Evolutionary conservation across 2,113 vertebrate species (phyloP).

Genomic region (Aplodontia rufa): DNA sequence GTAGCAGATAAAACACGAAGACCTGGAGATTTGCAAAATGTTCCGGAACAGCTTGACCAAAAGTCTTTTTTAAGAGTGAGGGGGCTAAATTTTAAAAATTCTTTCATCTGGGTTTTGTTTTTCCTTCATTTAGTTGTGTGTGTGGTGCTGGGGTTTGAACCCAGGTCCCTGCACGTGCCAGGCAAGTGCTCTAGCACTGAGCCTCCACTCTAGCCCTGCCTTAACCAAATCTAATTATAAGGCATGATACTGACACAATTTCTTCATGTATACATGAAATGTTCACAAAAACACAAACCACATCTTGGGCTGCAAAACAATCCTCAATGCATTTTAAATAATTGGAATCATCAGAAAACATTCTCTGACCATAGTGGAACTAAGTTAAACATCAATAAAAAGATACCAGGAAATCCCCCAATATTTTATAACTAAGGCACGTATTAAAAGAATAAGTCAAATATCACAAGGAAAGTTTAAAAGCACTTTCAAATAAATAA

Average conservation of each 20-base stretch:
- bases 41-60: not conserved
- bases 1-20: not conserved
- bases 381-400: constrained; percentile 1
- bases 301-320: not conserved
- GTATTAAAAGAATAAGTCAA: constrained; percentile 1
- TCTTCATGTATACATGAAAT: not conserved
- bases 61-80: too few species aligned
- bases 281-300: not conserved
- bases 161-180: too few species aligned
- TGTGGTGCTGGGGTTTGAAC: too few species aligned
- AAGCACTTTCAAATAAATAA: constrained; percentile 28
- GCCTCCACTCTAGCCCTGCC: too few species aligned
- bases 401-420: not conserved
- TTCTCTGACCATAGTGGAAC: not conserved
- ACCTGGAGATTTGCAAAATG: not conserved
- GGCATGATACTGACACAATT: not conserved
- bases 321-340: not conserved
- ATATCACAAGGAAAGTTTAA: not conserved
- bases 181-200: too few species aligned
- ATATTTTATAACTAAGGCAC: not conserved
- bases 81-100: too few species aligned
- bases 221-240: not conserved
- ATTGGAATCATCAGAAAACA: not conserved
- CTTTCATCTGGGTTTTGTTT: too few species aligned
- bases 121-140: too few species aligned